Evolutionary conservation across 53 echinoderm and acorn worm genomes (phyloP), one percentile per base, ranked within the genome.

Genomic region (Hippasteria phrygiana): DNA sequence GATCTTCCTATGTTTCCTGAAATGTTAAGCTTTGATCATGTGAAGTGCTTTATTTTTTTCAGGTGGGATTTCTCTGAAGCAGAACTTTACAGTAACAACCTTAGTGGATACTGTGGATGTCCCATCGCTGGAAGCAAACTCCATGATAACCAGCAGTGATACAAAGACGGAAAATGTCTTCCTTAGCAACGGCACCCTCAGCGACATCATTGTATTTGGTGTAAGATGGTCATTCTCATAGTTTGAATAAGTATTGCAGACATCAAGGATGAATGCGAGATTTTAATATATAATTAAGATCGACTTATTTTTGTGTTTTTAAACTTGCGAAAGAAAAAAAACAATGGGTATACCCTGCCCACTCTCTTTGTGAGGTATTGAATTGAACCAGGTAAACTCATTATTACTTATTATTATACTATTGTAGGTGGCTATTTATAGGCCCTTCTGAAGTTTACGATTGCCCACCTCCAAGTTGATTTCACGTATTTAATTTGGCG

Each of bases 41-140:
- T n/a, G 16, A 4, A 77, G 47, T 51, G 1, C 41, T 83, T 84
- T 36, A n/a, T 65, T 74, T 55, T 5, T 59, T 80, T 11, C 17
- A 91, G 94, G 79, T 67, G 95, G 93, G 5, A 80, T 97, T 2
- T 87, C 87, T 1, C 69, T 94, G n/a, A 34, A 75, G 71, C 62
- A 70, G 34, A 89, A 97, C 79, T 48, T 94, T 16, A 79, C 80
- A 40, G 91, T 92, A 11, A 75, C 87, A 40, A 93, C 93, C 26
- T 71, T 95, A 20, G 87, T 98, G 17, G 95, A 98, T 66, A 93
- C 91, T 17, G 94, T 95, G 2, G 93, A 98, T 56, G 88, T 98
- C 4, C 75, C 55, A 20, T 62, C 92, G 33, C 82, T 94, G 4
- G 84, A 87, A 27, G 74, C 28, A n/a, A 55, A 83, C 37, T 47